These are phyloP conservation scores for Smittia sp. DNA, from an alignment of 2,888 invertebrate species.

Conservation along the genomic window DNA sequence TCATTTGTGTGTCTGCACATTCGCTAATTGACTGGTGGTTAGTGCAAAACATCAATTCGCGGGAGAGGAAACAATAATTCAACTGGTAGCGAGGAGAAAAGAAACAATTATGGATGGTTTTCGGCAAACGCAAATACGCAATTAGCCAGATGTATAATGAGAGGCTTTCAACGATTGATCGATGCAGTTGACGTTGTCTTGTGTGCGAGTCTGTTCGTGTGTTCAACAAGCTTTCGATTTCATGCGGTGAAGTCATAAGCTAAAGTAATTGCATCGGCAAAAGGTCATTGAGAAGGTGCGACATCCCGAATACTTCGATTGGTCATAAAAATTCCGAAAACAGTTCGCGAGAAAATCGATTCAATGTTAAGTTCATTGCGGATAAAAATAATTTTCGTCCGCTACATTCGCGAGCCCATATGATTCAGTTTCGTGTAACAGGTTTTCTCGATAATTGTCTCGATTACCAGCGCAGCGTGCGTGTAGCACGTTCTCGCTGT, in stretches of 20 bases:
- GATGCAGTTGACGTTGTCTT: too few species aligned
- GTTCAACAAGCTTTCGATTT: too few species aligned
- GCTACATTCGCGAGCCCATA: neutral
- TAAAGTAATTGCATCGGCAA: too few species aligned
- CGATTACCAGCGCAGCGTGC: neutral
- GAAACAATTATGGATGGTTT: neutral
- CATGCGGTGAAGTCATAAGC: too few species aligned
- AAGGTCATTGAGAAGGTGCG: neutral
- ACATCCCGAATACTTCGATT: neutral
- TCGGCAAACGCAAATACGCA: neutral
- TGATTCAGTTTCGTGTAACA: neutral
- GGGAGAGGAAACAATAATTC: neutral
- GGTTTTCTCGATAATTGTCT: slow-evolving; percentile 5
- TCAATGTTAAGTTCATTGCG: slow-evolving; percentile 10
- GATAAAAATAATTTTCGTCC: neutral
- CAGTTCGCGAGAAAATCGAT: neutral
- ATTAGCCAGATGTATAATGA: neutral
- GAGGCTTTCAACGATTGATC: neutral
- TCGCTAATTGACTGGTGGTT: neutral
- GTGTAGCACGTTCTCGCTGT: neutral
- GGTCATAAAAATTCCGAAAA: neutral
- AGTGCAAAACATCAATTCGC: neutral
- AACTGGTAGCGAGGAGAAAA: neutral
- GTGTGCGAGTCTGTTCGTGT: too few species aligned
- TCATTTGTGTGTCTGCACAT: neutral